phyloP scores from a whole-genome alignment of 2,797 vertebrate species.

The Leuciscus waleckii region DNA sequence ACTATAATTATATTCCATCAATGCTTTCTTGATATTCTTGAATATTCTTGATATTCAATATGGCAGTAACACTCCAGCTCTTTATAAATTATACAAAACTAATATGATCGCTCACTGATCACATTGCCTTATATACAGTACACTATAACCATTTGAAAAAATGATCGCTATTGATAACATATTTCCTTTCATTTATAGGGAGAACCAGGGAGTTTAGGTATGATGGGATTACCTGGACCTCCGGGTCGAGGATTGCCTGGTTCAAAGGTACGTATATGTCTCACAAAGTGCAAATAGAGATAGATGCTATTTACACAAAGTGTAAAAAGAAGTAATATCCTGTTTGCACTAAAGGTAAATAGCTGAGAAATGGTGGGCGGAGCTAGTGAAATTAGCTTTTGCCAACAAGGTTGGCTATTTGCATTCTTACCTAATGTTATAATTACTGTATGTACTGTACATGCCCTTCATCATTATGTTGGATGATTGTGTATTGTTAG shows the following conservation, averaged over 20 bases:
- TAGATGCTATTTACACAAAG: background rate
- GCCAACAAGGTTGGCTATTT: background rate
- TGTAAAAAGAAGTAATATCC: background rate
- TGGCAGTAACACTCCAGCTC: background rate
- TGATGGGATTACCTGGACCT: slow-evolving; percentile 77
- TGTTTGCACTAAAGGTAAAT: background rate
- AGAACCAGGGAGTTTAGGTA: slow-evolving; percentile 80
- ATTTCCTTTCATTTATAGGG: slow-evolving; percentile 74
- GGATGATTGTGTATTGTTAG: slow-evolving; percentile 67
- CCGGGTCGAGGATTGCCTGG: slow-evolving; percentile 80
- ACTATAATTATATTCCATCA: no score
- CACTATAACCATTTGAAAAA: background rate
- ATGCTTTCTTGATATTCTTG: no score
- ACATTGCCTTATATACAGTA: background rate
- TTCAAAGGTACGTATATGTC: slow-evolving; percentile 78
- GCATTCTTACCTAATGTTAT: background rate
- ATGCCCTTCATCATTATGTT: background rate
- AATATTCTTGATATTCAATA: no score
- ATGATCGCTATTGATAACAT: background rate
- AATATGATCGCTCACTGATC: background rate
- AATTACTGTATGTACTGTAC: slow-evolving; percentile 12
- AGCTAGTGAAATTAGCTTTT: background rate
- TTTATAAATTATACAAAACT: background rate
- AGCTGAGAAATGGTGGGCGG: background rate
- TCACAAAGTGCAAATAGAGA: background rate